Evolutionary conservation across 2,797 vertebrate species (phyloP), one percentile per base, ranked within the genome.

Genomic region (Trachurus trachurus): DNA sequence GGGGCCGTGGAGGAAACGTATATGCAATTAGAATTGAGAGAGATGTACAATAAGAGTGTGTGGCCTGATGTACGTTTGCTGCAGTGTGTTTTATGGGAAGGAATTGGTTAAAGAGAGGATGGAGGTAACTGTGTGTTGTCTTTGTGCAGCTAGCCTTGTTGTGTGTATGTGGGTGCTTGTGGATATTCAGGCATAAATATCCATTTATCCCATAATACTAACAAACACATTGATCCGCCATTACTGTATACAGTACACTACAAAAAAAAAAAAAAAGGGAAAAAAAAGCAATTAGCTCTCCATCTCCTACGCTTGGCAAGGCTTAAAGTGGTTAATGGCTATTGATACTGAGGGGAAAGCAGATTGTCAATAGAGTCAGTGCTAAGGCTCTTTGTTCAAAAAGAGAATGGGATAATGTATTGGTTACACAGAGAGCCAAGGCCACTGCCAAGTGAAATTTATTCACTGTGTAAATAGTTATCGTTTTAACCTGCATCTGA

Each of bases 251-350:
- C 76, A 79, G 80, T 75, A 74, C 4, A 44, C 53, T 64, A 72
- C 53, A 53, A 78, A 63, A 74, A 76, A 58, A 53, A 78, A 63
- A 74, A 76, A 67, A 44, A 44, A 15, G 59, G 59, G 68, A 74
- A 62, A 53, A 82, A 62, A 76, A 78, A 52, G 44, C 79, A 90
- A 90, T 93, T 90, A 92, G 85, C 84, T 81, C 80, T 80, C 67
- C 71, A 74, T 89, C 88, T 83, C 73, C 67, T 69, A 45, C 44
- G 45, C 85, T 84, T 92, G 88, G 77, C 84, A 58, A 67, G 74
- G 71, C 80, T 88, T 83, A 71, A 92, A 89, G 88, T 82, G 78
- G 79, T 90, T 90, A 90, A 90, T 88, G 83, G 82, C 72, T 90
- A 91, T 89, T 88, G 90, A 92, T 90, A 84, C 56, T 53, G 68